Percentiles rank a stretch among this genome's conserved stretches.
phyloP scores from a whole-genome alignment of 2,113 vertebrate species.

The Platysteira castanea region DNA sequence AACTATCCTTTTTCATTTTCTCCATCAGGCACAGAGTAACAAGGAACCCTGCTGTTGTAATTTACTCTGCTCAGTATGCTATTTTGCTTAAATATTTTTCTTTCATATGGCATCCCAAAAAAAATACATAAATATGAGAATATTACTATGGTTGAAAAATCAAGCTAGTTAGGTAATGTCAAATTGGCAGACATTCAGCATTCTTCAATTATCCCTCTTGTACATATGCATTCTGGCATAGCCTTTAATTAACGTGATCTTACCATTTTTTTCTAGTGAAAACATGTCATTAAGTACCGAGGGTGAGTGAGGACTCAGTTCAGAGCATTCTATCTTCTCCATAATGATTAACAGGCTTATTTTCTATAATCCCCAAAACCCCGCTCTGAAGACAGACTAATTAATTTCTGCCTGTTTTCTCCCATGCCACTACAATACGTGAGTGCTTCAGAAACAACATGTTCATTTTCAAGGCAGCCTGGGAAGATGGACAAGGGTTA shows the following conservation, averaged over 20 bases:
- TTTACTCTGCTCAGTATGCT: background rate
- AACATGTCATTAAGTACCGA: conserved; percentile 23
- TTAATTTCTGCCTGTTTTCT: conserved; percentile 40
- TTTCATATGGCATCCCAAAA: background rate
- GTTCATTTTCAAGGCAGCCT: background rate
- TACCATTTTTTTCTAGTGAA: background rate
- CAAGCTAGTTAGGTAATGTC: conserved; percentile 27
- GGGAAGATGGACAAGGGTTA: background rate
- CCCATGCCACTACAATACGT: background rate
- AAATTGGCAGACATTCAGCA: conserved; percentile 17
- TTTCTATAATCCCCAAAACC: conserved; percentile 32
- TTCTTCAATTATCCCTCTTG: conserved; percentile 6
- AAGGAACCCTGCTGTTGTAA: background rate
- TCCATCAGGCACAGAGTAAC: background rate
- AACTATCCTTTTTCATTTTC: background rate
- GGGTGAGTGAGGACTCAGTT: background rate
- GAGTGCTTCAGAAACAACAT: background rate
- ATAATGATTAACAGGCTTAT: conserved; percentile 17
- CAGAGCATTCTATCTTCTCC: conserved; percentile 9
- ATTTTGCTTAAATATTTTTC: conserved; percentile 6
- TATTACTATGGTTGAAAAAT: conserved; percentile 33
- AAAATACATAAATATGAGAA: background rate
- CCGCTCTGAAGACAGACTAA: background rate
- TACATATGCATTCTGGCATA: conserved; percentile 15
- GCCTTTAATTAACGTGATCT: conserved; percentile 23